Base-by-base conservation (phyloP, 2,888 invertebrate genomes). In the Azorinus chamasolen region DNA sequence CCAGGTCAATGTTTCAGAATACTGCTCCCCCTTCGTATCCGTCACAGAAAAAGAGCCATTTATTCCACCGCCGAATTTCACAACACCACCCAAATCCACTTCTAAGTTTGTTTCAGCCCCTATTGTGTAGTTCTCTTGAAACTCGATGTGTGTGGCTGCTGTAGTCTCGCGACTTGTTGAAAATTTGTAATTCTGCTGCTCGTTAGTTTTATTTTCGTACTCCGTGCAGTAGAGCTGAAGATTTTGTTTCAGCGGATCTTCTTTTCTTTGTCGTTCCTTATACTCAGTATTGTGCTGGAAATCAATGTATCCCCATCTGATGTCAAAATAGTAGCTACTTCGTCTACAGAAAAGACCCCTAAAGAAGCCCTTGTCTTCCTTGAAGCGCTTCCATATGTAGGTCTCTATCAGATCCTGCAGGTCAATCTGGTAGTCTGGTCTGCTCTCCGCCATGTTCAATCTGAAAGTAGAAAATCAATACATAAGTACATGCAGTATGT, bases 301-400 rank as follows among this genome's bases (percentile, higher is more conserved):
- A n/a, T 83, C 77, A 6, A 82, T 46, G 45, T 75, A 84, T 8
- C 83, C 83, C 86, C 86, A 86, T 12, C 82, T 64, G 24, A 86
- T 78, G 48, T 86, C 86, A 18, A 83, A 62, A 41, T 79, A 74
- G 45, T 77, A 80, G 16, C 81, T 63, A 24, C 57, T 50, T 18
- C 77, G 68, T 32, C 73, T 70, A 43, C 53, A 48, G 50, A 84
- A 79, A 1, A 78, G 12, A 2, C 63, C 57, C 39, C 41, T 63
- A 0, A 80, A 43, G 41, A 79, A 73, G 0, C 73, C 63, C 37
- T 51, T 37, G 22, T 72, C 69, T 12, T 48, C 57, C 16, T 70
- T 62, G 45, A 63, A 84, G 14, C 54, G 58, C 6, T 59, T 62
- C 86, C 86, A 86, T 0, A 79, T 68, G 66, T 82, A 86, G 8